Percentiles rank a stretch among this genome's conserved stretches.
Evolutionary conservation across 2,113 vertebrate genomes (phyloP).

Genomic region (Oophaga pumilio): DNA sequence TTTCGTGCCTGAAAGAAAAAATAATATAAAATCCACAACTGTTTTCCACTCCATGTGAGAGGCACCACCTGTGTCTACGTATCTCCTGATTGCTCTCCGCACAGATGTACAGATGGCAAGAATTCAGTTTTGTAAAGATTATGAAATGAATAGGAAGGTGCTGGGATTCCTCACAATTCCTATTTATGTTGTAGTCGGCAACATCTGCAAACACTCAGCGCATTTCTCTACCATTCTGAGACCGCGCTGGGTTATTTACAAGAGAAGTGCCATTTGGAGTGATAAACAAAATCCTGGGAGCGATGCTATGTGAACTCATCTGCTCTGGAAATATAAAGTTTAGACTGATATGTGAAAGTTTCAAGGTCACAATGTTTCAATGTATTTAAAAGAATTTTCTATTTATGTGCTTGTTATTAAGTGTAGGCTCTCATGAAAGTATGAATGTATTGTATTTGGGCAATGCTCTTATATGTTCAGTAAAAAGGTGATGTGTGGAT

Average conservation of each 20-base stretch:
- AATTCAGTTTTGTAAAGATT: conserved; percentile 43
- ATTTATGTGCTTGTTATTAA: not conserved
- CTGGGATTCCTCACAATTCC: conserved; percentile 48
- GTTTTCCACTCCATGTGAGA: conserved; percentile 14
- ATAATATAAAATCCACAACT: not conserved
- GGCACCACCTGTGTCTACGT: conserved; percentile 45
- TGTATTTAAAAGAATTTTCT: not conserved
- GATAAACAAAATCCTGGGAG: conserved; percentile 44
- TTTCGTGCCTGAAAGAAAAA: not conserved
- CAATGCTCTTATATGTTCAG: not conserved
- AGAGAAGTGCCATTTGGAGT: conserved; percentile 31
- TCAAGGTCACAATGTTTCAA: not conserved
- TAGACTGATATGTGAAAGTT: not conserved
- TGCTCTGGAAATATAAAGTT: conserved; percentile 34
- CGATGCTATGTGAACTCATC: conserved; percentile 29
- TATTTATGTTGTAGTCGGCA: conserved; percentile 47
- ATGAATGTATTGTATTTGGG: not conserved
- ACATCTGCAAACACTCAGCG: conserved; percentile 49
- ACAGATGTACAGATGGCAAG: conserved; percentile 53
- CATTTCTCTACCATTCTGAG: conserved; percentile 30
- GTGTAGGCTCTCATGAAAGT: not conserved
- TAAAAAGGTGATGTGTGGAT: no score
- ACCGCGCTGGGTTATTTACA: conserved; percentile 43
- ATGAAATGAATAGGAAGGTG: conserved; percentile 48
- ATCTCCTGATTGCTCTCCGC: conserved; percentile 38